Base-by-base conservation (phyloP, 1,140 invertebrate genomes). In the Steinernema feltiae region DNA sequence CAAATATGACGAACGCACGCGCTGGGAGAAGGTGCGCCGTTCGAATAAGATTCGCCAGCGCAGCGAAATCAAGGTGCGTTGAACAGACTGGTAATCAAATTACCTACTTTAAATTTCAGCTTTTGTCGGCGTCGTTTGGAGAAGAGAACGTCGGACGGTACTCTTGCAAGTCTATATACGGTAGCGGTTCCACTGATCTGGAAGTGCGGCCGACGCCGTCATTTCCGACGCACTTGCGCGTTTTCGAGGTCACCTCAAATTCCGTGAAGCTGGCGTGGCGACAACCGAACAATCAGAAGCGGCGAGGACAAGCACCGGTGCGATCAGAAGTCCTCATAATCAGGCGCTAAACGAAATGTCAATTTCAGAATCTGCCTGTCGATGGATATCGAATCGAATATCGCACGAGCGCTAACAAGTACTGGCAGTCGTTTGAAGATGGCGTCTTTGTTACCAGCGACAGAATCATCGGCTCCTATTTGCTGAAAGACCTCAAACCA, bases 361-460 rank as follows among this genome's bases (percentile, higher is more conserved):
- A 27, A 7, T 63, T 63, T 63, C 53, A 63, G 53, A 63, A 3
- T 27, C 53, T 63, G 7, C 53, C 53, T 12, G 24, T 63, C 15
- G 53, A 63, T 21, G 53, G 7, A 63, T 63, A 63, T 21, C 53
- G 53, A 3, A 63, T 63, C 24, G 53, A 63, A 27, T 63, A 63
- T 30, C 69, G 74, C 46, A 70, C 69, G 30, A 48, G 73, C 21
- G 21, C 76, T 12, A 73, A 77, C 46, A 30, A 73, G 27, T 70
- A 77, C 69, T 77, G 76, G 76, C 73, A 72, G 71, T 41, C 76
- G 18, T 72, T 73, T 15, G 31, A 72, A n/a, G 32, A 70, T 17
- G 72, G 72, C 48, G 7, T 74, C 18, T 69, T 77, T 30, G 48
- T 53, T 30, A 72, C 53, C 15, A 77, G 29, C 48, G 76, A 77